Conservation (phyloP, 2,888 invertebrate genomes). For the Deilephila elpenor region DNA sequence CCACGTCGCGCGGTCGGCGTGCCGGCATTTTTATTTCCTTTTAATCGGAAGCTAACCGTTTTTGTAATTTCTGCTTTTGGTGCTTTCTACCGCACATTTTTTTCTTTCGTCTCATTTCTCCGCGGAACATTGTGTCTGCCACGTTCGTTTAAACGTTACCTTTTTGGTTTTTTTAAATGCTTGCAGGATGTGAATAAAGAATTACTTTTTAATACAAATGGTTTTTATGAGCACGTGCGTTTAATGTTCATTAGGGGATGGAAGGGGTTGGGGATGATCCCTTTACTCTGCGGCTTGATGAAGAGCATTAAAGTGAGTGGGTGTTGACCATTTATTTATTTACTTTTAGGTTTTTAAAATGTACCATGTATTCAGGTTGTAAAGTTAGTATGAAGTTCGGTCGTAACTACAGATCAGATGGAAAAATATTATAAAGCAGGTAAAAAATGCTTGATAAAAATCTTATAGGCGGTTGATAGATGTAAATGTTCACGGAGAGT, state of each 20-base stretch:
- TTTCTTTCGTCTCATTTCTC: slow-evolving; percentile 13
- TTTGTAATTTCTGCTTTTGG: slow-evolving; percentile 31
- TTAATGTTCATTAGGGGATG: neutral
- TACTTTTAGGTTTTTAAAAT: too few species aligned
- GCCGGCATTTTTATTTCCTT: slow-evolving; percentile 35
- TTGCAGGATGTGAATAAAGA: slow-evolving; percentile 5
- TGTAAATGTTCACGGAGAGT: too few species aligned
- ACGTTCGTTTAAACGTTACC: neutral
- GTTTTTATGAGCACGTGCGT: slow-evolving; percentile 11
- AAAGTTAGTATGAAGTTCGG: neutral
- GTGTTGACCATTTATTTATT: neutral
- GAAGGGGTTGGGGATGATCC: neutral
- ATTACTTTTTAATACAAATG: neutral
- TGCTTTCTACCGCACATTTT: neutral
- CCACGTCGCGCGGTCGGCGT: slow-evolving; percentile 11
- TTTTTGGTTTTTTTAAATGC: neutral
- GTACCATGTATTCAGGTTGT: neutral
- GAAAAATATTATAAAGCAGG: too few species aligned
- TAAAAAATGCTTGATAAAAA: too few species aligned
- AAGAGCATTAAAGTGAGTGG: neutral
- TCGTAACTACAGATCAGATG: too few species aligned
- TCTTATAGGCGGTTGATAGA: too few species aligned
- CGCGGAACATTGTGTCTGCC: neutral
- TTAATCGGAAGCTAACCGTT: slow-evolving; percentile 36
- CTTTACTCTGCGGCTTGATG: neutral